These are phyloP conservation scores for Pseudolycoriella hygida DNA, from an alignment of 2,888 invertebrate species.

Conservation along the genomic window DNA sequence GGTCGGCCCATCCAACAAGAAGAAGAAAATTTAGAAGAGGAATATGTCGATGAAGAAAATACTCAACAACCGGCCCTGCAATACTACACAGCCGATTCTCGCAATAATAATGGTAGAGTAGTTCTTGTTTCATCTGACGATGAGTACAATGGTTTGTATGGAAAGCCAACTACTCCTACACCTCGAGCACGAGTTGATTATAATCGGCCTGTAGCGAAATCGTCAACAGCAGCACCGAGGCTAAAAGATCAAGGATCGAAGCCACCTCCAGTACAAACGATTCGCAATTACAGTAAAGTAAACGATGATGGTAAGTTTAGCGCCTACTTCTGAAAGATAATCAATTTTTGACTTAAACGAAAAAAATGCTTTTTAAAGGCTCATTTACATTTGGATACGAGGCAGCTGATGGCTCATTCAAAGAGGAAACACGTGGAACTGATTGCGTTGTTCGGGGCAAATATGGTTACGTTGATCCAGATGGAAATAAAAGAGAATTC, in stretches of 20 bases:
- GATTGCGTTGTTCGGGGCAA: constrained; percentile 76
- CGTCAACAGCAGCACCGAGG: constrained; percentile 26
- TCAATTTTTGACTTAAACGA: too few relatives aligned
- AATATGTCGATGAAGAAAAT: constrained; percentile 25
- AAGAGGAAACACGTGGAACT: constrained; percentile 69
- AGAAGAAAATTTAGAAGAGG: constrained; percentile 28
- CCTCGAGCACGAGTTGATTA: constrained; percentile 12
- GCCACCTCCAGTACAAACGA: constrained; percentile 63
- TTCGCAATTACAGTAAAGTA: constrained; percentile 64
- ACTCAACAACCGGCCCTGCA: constrained; percentile 23
- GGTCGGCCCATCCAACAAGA: constrained; percentile 14
- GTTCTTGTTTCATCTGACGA: constrained; percentile 28
- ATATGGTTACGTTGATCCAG: constrained; percentile 74
- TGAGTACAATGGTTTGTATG: constrained; percentile 31
- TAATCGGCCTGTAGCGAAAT: constrained; percentile 15
- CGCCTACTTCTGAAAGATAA: too few relatives aligned
- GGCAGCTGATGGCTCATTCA: constrained; percentile 71
- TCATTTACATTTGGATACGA: constrained; percentile 47
- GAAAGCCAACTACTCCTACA: constrained; percentile 25
- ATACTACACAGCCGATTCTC: constrained; percentile 20
- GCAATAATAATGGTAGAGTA: constrained; percentile 17
- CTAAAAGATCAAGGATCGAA: constrained; percentile 40
- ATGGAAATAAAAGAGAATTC: constrained; percentile 71
- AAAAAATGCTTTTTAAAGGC: background rate
- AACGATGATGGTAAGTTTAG: constrained; percentile 33